Evolutionary conservation across 2,113 vertebrate genomes (phyloP), one percentile per base, ranked within the genome.

Genomic region (Origma solitaria): DNA sequence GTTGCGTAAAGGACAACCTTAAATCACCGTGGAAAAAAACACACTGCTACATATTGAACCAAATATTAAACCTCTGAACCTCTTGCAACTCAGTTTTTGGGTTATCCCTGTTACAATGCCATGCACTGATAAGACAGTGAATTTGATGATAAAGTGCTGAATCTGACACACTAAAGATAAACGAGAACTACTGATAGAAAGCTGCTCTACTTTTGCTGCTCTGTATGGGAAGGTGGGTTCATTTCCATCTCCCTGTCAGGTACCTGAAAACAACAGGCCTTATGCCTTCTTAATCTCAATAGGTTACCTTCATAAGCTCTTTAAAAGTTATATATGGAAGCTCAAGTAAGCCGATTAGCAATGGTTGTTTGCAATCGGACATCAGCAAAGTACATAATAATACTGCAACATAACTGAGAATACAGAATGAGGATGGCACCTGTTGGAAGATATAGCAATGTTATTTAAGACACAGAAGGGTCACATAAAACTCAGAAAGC

Each of bases 271-370:
- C 95, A 97, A 94, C 64, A 8, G 80, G 51, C 54, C 92, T 96
- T 97, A 94, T 97, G 91, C 44, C 61, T 83, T 77, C 73, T 96
- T 96, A 96, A 97, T 97, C 96, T 95, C 94, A 95, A 82, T 92
- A 80, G 91, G 94, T 94, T 94, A 92, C 94, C 82, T 87, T 70
- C 86, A 83, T 96, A 94, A 97, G 79, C 95, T 97, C 95, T 97
- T 98, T 98, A 96, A 97, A 97, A 96, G 93, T 97, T 97, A 96
- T 97, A 97, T 95, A 86, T 91, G 85, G 94, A 96, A 98, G 68
- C 82, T 77, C 16, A 4, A 95, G 85, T 97, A 97, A 97, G 92
- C 93, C 93, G 94, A 97, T 97, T 97, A 97, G 95, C 88, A 95
- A 94, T 76, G 77, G 87, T 93, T 95, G 86, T 93, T 97, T 96